A percentile compares a stretch with the other conserved stretches of the same genome.
phyloP scores from a whole-genome alignment of 2,797 vertebrate species.

The Novumbra hubbsi region DNA sequence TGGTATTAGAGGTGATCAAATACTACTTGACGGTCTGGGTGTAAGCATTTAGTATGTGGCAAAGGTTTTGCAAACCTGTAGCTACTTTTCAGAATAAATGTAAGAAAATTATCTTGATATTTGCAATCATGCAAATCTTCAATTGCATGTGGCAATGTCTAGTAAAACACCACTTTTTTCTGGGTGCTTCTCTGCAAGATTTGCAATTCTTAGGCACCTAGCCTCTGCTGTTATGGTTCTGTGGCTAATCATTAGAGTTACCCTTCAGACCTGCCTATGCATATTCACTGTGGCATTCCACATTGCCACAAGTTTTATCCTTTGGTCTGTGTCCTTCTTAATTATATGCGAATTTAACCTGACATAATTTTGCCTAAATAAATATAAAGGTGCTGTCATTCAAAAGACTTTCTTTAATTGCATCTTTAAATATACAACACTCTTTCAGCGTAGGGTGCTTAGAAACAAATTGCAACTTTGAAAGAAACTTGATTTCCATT shows the following conservation, averaged over 20 bases:
- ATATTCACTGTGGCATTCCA: background rate
- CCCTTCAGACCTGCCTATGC: background rate
- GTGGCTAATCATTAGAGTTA: constrained; percentile 9
- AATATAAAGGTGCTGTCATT: background rate
- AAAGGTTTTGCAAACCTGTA: too few relatives aligned
- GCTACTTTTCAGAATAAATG: too few relatives aligned
- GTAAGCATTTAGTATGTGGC: too few relatives aligned
- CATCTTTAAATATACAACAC: background rate
- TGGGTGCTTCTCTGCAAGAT: constrained; percentile 11
- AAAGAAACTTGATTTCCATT: constrained; percentile 1
- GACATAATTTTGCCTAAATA: background rate
- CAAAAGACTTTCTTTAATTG: background rate
- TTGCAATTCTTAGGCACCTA: constrained; percentile 26
- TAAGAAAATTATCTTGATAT: too few relatives aligned
- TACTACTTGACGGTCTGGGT: too few relatives aligned
- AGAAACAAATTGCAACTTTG: background rate
- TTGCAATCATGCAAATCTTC: too few relatives aligned
- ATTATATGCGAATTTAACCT: too few relatives aligned
- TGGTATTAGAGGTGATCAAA: background rate
- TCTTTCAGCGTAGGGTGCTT: background rate
- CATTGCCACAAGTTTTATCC: too few relatives aligned
- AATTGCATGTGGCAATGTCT: too few relatives aligned
- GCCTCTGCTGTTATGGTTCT: constrained; percentile 2
- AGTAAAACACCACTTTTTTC: background rate
- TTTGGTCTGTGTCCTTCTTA: background rate